Evolutionary conservation across 2,888 invertebrate species (phyloP), one percentile per base, ranked within the genome.

Genomic region (Theristus sp.): DNA sequence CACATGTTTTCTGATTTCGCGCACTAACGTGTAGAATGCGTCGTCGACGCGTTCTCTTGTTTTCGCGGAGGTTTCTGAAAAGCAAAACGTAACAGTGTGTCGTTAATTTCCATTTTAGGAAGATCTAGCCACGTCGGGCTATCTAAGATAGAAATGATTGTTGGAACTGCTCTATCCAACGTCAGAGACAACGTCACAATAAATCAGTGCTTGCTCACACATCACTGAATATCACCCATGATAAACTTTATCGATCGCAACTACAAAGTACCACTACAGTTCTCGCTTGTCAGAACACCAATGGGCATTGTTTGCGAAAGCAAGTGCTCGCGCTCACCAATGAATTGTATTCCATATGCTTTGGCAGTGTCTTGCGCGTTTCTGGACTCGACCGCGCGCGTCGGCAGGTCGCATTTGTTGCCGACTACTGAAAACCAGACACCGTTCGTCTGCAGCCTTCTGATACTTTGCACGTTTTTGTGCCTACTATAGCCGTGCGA

Each of bases 21-120:
- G 82, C 66, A 98, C 98, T 76, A 98, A 82, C 62, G 96, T 96
- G 80, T 96, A 98, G 81, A 98, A 98, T 60, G 96, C 98, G 77
- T 98, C 96, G 75, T 98, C 96, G 24, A 98, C 98, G 31, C 96
- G 96, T 87, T 94, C 91, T 70, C 96, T 82, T 62, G 98, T 98
- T 79, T 98, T 98, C 62, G 98, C 98, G 64, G 96, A 96, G 63
- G 96, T 96, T 79, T 96, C 96, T 46, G n/a, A 59, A n/a, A 54
- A 38, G 17, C 17, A 38, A 38, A n/a, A n/a, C n/a, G n/a, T n/a
- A n/a, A n/a, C n/a, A n/a, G n/a, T n/a, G n/a, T n/a, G n/a, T n/a
- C n/a, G n/a, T n/a, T n/a, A n/a, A 13, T 38, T 6, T 38, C 38
- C 38, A 6, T 38, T 38, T 38, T 38, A n/a, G n/a, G n/a, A n/a